Evolutionary conservation across 2,888 invertebrate species (phyloP).

Genomic region (Amphipyra berbera): DNA sequence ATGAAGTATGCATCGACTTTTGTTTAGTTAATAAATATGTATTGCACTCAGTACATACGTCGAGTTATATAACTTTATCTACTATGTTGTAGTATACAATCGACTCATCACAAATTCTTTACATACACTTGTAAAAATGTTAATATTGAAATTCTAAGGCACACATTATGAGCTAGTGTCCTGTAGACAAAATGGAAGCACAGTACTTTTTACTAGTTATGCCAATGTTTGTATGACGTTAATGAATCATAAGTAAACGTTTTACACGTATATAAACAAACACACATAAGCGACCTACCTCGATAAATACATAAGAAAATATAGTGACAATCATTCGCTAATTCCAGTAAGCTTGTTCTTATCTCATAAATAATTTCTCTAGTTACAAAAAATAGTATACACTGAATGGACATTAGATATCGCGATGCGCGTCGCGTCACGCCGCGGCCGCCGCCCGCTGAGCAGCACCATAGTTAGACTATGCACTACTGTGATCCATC

Average conservation of each 20-base stretch:
- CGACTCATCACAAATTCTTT: slow-evolving; percentile 45
- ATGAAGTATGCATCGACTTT: slow-evolving; percentile 52
- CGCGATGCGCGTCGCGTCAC: slow-evolving; percentile 43
- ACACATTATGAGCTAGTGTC: slow-evolving; percentile 77
- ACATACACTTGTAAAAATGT: slow-evolving; percentile 64
- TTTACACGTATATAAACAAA: slow-evolving; percentile 84
- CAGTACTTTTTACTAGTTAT: slow-evolving; percentile 55
- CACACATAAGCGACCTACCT: slow-evolving; percentile 86
- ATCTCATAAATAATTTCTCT: slow-evolving; percentile 90
- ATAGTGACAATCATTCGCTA: slow-evolving; percentile 85
- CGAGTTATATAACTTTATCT: slow-evolving; percentile 62
- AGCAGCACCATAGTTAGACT: slow-evolving; percentile 78
- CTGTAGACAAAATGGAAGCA: slow-evolving; percentile 73
- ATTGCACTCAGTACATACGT: slow-evolving; percentile 79
- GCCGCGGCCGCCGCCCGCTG: slow-evolving; percentile 51
- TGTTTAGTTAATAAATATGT: slow-evolving; percentile 79
- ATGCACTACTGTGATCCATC: slow-evolving; percentile 81
- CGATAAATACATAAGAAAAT: slow-evolving; percentile 89
- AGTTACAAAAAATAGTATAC: slow-evolving; percentile 89
- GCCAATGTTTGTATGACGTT: slow-evolving; percentile 57
- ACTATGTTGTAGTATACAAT: slow-evolving; percentile 47
- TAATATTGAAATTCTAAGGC: slow-evolving; percentile 75
- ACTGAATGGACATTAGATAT: slow-evolving; percentile 75
- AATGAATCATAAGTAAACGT: slow-evolving; percentile 75
- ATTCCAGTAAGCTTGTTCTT: slow-evolving; percentile 85